phyloP scores from a whole-genome alignment of 2,888 invertebrate genomes.

The Apotomis turbidana region DNA sequence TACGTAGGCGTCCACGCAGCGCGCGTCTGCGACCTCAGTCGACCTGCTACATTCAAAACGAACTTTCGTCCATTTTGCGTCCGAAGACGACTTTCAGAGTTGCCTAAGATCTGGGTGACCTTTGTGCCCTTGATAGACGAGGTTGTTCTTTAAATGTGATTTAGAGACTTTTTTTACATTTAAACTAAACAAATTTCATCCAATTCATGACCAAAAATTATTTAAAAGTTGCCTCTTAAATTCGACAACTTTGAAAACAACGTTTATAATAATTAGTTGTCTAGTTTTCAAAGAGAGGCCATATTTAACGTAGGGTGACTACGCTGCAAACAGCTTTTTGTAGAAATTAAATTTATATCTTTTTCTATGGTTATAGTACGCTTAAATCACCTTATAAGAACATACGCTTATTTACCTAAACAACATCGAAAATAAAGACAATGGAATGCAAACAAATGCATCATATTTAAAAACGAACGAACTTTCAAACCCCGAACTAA shows the following conservation, averaged over 20 bases:
- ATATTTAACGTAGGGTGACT: no score
- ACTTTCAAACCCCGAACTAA: not conserved
- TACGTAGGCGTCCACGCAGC: conserved; percentile 51
- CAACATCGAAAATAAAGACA: not conserved
- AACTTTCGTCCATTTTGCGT: conserved; percentile 8
- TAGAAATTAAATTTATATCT: not conserved
- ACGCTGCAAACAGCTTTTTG: no score
- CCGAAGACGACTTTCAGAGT: not conserved
- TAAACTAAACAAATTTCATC: not conserved
- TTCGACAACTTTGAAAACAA: no score
- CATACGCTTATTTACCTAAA: not conserved
- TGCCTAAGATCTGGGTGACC: not conserved
- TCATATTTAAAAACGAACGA: not conserved
- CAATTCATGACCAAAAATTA: not conserved
- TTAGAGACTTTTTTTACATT: not conserved
- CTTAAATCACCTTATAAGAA: not conserved
- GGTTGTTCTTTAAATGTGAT: not conserved
- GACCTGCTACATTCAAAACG: not conserved
- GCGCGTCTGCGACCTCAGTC: conserved; percentile 48
- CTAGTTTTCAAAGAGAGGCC: no score
- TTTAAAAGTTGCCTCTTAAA: not conserved
- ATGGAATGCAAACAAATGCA: not conserved
- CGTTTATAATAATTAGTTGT: no score
- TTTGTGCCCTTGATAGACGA: not conserved
- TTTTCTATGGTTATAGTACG: not conserved